Evolutionary conservation across 2,113 vertebrate species (phyloP).

Genomic region (Limanda limanda): DNA sequence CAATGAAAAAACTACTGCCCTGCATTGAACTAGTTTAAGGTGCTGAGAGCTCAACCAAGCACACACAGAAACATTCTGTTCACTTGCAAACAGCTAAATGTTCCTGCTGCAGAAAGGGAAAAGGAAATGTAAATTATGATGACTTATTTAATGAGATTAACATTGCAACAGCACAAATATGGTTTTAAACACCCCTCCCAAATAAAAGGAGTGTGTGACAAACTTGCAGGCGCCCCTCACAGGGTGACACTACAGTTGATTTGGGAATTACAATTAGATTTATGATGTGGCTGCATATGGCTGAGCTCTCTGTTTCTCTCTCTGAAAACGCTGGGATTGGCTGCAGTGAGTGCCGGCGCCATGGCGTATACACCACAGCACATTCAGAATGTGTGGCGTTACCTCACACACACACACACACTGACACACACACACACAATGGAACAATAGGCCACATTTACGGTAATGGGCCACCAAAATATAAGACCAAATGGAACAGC

Average conservation of each 20-base stretch:
- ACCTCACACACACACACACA: slow-evolving; percentile 61
- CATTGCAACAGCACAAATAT: slow-evolving; percentile 79
- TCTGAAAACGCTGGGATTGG: slow-evolving; percentile 54
- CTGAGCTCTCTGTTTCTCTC: slow-evolving; percentile 84
- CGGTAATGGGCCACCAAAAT: slow-evolving; percentile 71
- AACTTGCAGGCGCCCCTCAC: slow-evolving; percentile 65
- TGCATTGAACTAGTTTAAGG: slow-evolving; percentile 16
- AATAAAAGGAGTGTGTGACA: slow-evolving; percentile 72
- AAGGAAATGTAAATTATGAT: slow-evolving; percentile 86
- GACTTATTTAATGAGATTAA: slow-evolving; percentile 73
- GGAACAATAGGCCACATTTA: slow-evolving; percentile 76
- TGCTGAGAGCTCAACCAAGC: slow-evolving; percentile 24
- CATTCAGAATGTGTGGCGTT: slow-evolving; percentile 64
- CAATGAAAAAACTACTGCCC: neutral
- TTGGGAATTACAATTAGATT: slow-evolving; percentile 87
- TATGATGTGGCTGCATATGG: slow-evolving; percentile 85
- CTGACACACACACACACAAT: slow-evolving; percentile 38
- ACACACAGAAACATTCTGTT: slow-evolving; percentile 30
- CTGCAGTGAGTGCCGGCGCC: slow-evolving; percentile 71
- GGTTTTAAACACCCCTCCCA: slow-evolving; percentile 69
- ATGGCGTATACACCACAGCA: slow-evolving; percentile 63
- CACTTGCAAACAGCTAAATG: slow-evolving; percentile 70
- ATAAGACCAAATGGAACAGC: slow-evolving; percentile 64
- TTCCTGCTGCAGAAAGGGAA: slow-evolving; percentile 82
- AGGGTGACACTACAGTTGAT: slow-evolving; percentile 79